Evolutionary conservation across 1,140 invertebrate species (phyloP).

Genomic region (Cecropterus lyciades): DNA sequence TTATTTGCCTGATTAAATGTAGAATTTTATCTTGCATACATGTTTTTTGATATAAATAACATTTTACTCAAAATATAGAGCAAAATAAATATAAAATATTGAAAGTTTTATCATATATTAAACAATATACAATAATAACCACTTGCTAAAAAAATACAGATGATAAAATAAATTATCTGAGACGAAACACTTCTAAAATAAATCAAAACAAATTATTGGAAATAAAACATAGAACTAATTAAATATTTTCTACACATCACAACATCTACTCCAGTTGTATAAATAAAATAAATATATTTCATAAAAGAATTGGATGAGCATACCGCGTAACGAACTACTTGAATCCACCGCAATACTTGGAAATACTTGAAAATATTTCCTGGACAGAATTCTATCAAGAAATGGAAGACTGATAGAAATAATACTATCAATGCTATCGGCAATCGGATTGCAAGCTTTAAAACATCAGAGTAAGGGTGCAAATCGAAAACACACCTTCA

Average conservation of each 20-base stretch:
- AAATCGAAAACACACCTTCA: slow-evolving; percentile 5
- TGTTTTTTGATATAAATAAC: too few relatives aligned
- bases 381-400: slow-evolving; percentile 27
- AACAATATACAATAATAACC: too few relatives aligned
- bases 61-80: too few relatives aligned
- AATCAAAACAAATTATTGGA: too few relatives aligned
- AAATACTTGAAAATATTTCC: slow-evolving; percentile 26
- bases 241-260: not conserved
- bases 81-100: too few relatives aligned
- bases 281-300: slow-evolving; percentile 6
- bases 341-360: slow-evolving; percentile 20
- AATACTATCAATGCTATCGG: slow-evolving; percentile 24
- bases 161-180: too few relatives aligned
- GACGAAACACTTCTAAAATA: too few relatives aligned
- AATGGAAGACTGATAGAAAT: slow-evolving; percentile 31
- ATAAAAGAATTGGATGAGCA: slow-evolving; percentile 4
- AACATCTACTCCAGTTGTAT: not conserved
- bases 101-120: too few relatives aligned
- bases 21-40: too few relatives aligned
- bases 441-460: slow-evolving; percentile 4
- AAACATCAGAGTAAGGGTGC: slow-evolving; percentile 1
- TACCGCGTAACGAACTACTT: slow-evolving; percentile 26
- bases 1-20: too few relatives aligned
- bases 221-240: too few relatives aligned
- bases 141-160: too few relatives aligned